These are phyloP conservation scores for Drosophila lutescens DNA, from an alignment of 2,888 invertebrate genomes.

Conservation along the genomic window DNA sequence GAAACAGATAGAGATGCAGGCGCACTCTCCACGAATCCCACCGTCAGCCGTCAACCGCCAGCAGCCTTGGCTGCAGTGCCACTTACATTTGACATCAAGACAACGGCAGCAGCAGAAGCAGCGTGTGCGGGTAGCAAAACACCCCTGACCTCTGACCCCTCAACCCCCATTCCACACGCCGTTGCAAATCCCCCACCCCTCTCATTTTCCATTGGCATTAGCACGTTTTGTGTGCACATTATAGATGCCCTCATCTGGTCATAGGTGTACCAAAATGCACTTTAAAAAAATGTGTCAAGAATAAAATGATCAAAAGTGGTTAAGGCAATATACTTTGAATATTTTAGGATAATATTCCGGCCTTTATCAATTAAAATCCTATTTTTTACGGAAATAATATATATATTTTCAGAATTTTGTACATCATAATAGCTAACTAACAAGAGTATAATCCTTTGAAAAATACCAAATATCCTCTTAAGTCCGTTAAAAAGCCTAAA, in stretches of 20 bases:
- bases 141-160: constrained; percentile 21
- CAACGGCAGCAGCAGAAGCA: constrained; percentile 27
- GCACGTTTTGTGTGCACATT: constrained; percentile 55
- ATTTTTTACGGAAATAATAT: no score
- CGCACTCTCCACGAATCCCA: constrained; percentile 8
- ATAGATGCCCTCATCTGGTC: constrained; percentile 50
- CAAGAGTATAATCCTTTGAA: no score
- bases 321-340: no score
- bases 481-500: background rate
- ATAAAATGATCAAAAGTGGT: background rate
- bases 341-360: no score
- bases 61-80: constrained; percentile 47
- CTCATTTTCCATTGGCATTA: constrained; percentile 37
- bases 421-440: no score
- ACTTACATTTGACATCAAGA: constrained; percentile 48
- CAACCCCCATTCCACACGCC: background rate
- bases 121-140: constrained; percentile 37
- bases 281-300: background rate
- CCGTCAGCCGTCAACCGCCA: constrained; percentile 25
- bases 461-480: no score
- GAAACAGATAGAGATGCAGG: constrained; percentile 25
- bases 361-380: no score
- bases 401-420: no score
- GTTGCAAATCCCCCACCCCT: constrained; percentile 14
- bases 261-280: constrained; percentile 23